Evolutionary conservation across 2,113 vertebrate genomes (phyloP), one percentile per base, ranked within the genome.

Genomic region (Vidua macroura): DNA sequence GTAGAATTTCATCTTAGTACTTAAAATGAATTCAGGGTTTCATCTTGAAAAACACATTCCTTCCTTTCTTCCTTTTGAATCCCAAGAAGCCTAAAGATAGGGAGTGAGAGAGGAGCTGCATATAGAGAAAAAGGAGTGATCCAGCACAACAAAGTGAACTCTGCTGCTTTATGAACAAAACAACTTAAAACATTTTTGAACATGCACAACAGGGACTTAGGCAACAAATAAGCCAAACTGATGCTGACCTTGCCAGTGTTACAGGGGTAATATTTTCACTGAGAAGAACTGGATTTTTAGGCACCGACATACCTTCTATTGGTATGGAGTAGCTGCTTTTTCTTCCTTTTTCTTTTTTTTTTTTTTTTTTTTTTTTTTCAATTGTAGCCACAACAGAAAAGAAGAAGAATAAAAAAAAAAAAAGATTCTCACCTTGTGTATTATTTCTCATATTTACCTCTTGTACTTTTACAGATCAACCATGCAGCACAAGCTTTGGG

Each of bases 1-100:
- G 78, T 83, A 69, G 81, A 94, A 78, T 95, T 92, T 88, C 92
- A 53, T 92, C 68, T 77, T 83, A 76, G 63, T 74, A 95, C 74
- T 86, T 93, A 84, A 96, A 94, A 93, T 92, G 80, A 95, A 87
- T 96, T 93, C 59, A 52, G 28, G 84, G 74, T 86, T 96, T 94
- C 63, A 92, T 96, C 77, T 93, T 95, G 91, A 95, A 95, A 93
- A 95, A 64, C 73, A 52, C 58, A 28, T 94, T 96, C 74, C 39
- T 96, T 96, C 64, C 67, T 96, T 96, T 76, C 83, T 89, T 95
- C 75, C 60, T 90, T 89, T 66, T 41, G 74, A 94, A 96, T 96
- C 91, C 95, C 95, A 97, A 89, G 95, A 96, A 97, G 53, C 86
- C 95, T 93, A 66, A 95, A 96, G 83, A 88, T 68, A 90, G 80